These are phyloP conservation scores for Notothenia rossii DNA, from an alignment of 2,113 vertebrate species.

Conservation along the genomic window DNA sequence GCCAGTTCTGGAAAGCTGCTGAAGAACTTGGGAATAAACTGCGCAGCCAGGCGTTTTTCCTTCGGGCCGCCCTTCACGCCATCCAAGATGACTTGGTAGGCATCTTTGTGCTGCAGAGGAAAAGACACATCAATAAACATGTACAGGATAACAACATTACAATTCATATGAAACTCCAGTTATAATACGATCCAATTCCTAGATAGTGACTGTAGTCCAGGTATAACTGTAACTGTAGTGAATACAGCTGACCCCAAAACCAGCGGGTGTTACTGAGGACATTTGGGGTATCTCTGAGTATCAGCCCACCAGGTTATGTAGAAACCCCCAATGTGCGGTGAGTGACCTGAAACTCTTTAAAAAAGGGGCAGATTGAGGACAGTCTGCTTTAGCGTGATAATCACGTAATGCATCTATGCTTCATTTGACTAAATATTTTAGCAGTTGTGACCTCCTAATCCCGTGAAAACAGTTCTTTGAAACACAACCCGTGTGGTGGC, in stretches of 20 bases:
- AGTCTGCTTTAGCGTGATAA: neutral
- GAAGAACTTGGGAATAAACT: conserved; percentile 99
- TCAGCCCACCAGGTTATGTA: neutral
- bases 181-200: neutral
- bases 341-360: neutral
- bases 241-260: no score
- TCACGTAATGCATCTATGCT: neutral
- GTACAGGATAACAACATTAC: neutral
- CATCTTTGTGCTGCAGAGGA: conserved; percentile 92
- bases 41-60: conserved; percentile 97
- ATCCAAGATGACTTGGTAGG: conserved; percentile 94
- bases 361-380: neutral
- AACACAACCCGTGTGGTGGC: no score
- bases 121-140: neutral
- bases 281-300: neutral
- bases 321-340: neutral
- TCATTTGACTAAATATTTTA: neutral
- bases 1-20: conserved; percentile 96
- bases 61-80: conserved; percentile 98
- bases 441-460: neutral
- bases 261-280: no score
- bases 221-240: no score
- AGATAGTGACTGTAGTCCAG: neutral
- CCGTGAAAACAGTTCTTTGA: neutral
- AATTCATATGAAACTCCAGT: neutral